Conservation (phyloP, 2,797 vertebrate genomes). For the Pogoniulus pusillus region DNA sequence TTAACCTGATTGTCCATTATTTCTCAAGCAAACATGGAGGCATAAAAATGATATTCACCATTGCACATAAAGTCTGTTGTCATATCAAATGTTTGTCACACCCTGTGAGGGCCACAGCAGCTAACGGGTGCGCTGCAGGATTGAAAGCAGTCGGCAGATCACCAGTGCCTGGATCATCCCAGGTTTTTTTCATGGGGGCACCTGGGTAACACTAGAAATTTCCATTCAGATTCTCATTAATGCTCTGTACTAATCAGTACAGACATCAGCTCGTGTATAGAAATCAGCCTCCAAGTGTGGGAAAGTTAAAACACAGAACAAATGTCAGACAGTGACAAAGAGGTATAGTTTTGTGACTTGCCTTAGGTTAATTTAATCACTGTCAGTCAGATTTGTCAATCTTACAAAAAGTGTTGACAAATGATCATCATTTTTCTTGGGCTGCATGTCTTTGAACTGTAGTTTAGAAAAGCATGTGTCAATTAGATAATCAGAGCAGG, state of each 20-base stretch:
- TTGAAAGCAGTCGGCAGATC: not conserved
- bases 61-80: conserved; percentile 39
- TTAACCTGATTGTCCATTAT: conserved; percentile 54
- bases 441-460: conserved; percentile 14
- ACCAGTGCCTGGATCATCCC: fast-evolving
- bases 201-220: not conserved
- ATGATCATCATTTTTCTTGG: not conserved
- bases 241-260: not conserved
- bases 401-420: not conserved
- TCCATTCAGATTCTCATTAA: not conserved
- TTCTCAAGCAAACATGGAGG: conserved; percentile 44
- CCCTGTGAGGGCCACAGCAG: not conserved
- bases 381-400: not conserved
- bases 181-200: fast-evolving
- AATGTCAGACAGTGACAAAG: not conserved
- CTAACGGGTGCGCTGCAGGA: conserved; percentile 10
- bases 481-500: not conserved
- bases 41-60: conserved; percentile 46
- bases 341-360: not conserved
- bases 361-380: not conserved
- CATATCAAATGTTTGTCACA: conserved; percentile 15
- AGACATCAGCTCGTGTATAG: not conserved
- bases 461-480: not conserved
- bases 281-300: not conserved
- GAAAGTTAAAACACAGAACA: not conserved